Conservation (phyloP, 1,140 invertebrate species). For the Kradibia gibbosae region DNA sequence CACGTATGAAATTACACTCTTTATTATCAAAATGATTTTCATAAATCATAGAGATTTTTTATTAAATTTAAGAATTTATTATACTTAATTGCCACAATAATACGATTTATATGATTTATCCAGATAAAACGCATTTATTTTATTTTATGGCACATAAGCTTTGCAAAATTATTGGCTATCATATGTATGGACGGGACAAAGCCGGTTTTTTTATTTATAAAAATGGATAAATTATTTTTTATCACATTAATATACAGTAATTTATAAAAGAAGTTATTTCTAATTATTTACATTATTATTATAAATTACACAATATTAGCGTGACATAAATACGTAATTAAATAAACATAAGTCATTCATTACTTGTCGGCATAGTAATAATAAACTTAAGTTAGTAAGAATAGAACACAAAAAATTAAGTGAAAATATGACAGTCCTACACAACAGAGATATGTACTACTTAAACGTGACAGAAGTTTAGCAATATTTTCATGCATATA, state of each 20-base stretch:
- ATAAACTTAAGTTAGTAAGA: background rate
- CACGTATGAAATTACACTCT: no score
- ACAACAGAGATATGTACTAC: background rate
- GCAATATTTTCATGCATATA: slow-evolving; percentile 19
- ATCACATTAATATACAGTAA: background rate
- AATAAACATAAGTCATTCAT: background rate
- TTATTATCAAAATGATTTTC: no score
- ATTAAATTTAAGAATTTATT: no score
- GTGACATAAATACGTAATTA: slow-evolving; percentile 14
- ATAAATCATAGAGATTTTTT: no score
- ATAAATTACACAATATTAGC: no score
- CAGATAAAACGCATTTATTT: no score
- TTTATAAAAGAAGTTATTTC: background rate
- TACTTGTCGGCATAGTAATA: background rate
- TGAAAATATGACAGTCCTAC: background rate
- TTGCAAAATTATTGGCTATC: no score
- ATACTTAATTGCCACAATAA: no score
- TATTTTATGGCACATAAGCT: no score
- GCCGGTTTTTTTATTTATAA: background rate
- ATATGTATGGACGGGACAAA: no score
- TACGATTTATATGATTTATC: no score
- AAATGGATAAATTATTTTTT: slow-evolving; percentile 1
- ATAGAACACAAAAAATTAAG: background rate
- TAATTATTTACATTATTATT: background rate
- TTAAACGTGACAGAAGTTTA: background rate